Base-by-base conservation (phyloP, 2,888 invertebrate genomes). In the Dolichomitus sp. region DNA sequence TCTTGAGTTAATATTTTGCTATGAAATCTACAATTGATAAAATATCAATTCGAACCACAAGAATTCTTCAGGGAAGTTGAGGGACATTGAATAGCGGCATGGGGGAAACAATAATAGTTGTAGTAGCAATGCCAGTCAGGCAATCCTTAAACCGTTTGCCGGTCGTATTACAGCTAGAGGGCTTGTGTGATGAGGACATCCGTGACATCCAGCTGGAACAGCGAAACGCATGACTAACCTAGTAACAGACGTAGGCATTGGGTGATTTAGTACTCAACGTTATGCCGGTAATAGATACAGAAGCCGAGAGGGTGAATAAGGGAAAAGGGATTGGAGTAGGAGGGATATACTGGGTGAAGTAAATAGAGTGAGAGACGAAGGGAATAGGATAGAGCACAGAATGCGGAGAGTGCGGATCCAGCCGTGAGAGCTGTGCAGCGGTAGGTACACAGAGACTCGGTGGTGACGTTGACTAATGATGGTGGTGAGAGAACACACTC, bases 401-500 rank as follows among this genome's bases (percentile, higher is more conserved):
- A 80, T 70, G 79, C 80, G 70, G 83, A 73, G 84, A 68, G 79
- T 68, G 75, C 79, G 70, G 81, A 75, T 77, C 75, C 45, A 52
- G 74, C 52, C 59, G 72, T 74, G 88, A 86, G 86, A 83, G 79
- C 72, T 42, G 65, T 68, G 75, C 57, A 73, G 77, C 75, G 83
- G 80, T 85, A 85, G 70, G 81, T 74, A 81, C 75, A 80, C 75
- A 85, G 83, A 85, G 80, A 82, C 83, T 85, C 89, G 90, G 90
- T 91, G 92, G 91, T 92, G 92, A 92, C 92, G 91, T 92, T 92
- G 92, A 92, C 92, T 92, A 92, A 92, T 92, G 92, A 93, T 93
- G 93, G 93, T 92, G 93, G 93, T 91, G 93, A 93, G 93, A 93
- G 93, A 92, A 92, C 91, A 92, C 90, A 92, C 93, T 93, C 91